Conservation (phyloP, 2,797 vertebrate species). For the Spinus olivaceus region DNA sequence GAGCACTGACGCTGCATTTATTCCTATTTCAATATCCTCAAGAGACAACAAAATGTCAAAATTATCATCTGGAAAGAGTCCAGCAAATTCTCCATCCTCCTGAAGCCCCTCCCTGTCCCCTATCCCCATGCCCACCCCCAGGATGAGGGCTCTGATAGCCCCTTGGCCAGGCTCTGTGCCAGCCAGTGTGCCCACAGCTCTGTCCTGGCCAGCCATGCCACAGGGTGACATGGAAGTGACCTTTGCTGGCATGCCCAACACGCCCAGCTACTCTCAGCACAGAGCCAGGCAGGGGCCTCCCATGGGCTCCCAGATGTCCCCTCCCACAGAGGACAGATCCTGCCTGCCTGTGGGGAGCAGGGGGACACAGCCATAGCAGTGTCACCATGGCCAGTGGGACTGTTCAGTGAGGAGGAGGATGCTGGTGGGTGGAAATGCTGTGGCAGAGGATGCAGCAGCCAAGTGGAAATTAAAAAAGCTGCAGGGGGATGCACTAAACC, state of each 20-base stretch:
- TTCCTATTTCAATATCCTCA: not conserved
- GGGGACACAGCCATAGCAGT: accelerated
- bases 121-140: not conserved
- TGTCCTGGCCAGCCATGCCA: accelerated
- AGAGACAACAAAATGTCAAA: not conserved
- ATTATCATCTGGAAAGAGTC: not conserved
- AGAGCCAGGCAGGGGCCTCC: accelerated
- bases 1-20: not conserved
- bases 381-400: accelerated
- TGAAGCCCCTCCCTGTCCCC: accelerated
- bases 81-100: not conserved
- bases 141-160: not conserved
- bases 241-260: accelerated
- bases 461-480: not conserved
- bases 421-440: not conserved
- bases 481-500: not conserved
- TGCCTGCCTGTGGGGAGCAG: accelerated
- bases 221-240: not conserved
- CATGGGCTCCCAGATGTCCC: accelerated
- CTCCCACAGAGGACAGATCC: accelerated
- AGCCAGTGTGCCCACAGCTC: accelerated
- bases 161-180: not conserved
- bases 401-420: not conserved
- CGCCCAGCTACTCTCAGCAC: not conserved
- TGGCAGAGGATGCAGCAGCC: not conserved